A percentile compares a stretch with the other conserved stretches of the same genome.
phyloP scores from a whole-genome alignment of 2,113 vertebrate species.

The Phocoena phocoena region DNA sequence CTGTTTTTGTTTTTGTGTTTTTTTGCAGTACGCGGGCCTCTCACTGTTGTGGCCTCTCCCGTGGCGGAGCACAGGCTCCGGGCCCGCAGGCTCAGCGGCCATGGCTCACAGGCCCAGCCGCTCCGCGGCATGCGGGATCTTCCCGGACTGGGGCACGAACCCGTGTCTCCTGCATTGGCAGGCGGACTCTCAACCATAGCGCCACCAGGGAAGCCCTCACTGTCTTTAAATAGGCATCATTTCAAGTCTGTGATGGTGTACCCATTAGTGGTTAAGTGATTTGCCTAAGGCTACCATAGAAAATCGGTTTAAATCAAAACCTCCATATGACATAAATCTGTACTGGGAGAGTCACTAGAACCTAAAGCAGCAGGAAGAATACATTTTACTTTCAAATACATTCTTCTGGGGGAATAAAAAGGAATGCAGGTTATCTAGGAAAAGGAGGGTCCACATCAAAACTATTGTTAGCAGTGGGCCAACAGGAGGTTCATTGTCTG shows the following conservation, averaged over 20 bases:
- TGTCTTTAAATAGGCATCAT: constrained; percentile 27
- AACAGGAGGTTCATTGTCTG: background rate
- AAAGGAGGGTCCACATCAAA: background rate
- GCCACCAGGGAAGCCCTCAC: background rate
- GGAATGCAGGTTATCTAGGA: background rate
- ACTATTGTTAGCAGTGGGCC: background rate
- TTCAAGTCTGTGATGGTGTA: background rate
- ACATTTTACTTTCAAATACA: constrained; percentile 25
- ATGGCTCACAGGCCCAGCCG: too few species aligned
- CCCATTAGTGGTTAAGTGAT: background rate
- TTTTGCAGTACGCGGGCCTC: too few species aligned
- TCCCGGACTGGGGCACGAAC: too few species aligned
- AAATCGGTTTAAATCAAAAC: constrained; percentile 29
- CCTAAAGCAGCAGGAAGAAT: background rate
- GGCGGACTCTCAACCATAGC: too few species aligned
- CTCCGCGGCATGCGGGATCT: too few species aligned
- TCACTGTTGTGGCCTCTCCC: too few species aligned
- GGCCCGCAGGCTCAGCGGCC: too few species aligned
- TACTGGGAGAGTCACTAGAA: background rate
- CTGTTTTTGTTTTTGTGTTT: background rate
- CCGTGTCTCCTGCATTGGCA: too few species aligned
- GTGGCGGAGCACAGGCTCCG: too few species aligned
- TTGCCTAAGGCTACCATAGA: background rate
- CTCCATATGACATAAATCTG: background rate
- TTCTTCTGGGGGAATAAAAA: background rate